Conservation (phyloP, 2,888 invertebrate genomes). For the Villa cingulata region DNA sequence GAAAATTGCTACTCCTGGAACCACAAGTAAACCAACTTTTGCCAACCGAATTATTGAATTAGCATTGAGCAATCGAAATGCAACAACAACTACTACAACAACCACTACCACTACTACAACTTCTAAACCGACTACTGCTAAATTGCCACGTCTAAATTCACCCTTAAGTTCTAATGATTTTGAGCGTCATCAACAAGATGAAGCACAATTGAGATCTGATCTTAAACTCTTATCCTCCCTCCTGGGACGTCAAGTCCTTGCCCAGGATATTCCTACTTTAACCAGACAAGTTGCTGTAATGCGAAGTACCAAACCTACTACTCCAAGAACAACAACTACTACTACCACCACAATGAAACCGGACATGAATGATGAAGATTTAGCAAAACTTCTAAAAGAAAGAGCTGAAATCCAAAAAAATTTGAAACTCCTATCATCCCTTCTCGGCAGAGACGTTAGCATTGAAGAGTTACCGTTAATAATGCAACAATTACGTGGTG, state of each 20-base stretch:
- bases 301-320: constrained; percentile 22
- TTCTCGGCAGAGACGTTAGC: constrained; percentile 14
- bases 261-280: constrained; percentile 17
- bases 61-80: constrained; percentile 35
- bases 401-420: constrained; percentile 16
- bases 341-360: constrained; percentile 29
- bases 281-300: constrained; percentile 18
- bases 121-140: constrained; percentile 23
- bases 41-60: constrained; percentile 43
- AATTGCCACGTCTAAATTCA: constrained; percentile 25
- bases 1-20: constrained; percentile 15
- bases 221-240: constrained; percentile 21
- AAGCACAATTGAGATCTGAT: constrained; percentile 20
- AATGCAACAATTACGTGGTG: constrained; percentile 20
- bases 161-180: constrained; percentile 21
- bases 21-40: constrained; percentile 24
- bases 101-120: constrained; percentile 5
- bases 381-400: constrained; percentile 1
- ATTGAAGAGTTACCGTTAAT: constrained; percentile 18
- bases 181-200: constrained; percentile 17
- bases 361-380: constrained; percentile 20
- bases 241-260: constrained; percentile 20
- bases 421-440: constrained; percentile 16
- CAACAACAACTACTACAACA: constrained; percentile 14
- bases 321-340: constrained; percentile 27